Conservation (phyloP, 2,113 vertebrate species). For the Scomber japonicus region DNA sequence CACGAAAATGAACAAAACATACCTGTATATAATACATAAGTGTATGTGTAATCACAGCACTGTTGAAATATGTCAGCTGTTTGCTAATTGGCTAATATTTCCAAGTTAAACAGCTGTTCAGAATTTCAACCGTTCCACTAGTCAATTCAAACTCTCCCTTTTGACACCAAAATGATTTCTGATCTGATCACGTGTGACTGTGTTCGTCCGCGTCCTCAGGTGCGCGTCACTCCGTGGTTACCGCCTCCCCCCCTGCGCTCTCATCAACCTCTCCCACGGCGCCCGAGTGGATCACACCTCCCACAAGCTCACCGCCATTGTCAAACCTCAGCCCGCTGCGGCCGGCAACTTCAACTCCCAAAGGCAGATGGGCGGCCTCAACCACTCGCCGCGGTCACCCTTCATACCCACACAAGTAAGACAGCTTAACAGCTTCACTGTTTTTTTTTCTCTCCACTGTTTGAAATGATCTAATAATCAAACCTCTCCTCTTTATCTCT, state of each 20-base stretch:
- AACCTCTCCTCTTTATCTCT: neutral
- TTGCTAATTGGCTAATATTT: too few relatives aligned
- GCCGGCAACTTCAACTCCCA: constrained; percentile 66
- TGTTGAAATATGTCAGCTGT: too few relatives aligned
- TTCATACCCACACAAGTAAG: constrained; percentile 92
- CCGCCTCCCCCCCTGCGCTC: constrained; percentile 94
- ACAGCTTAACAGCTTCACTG: constrained; percentile 6
- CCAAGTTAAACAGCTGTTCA: neutral
- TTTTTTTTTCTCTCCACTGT: neutral
- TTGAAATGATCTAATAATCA: neutral
- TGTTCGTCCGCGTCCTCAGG: constrained; percentile 72
- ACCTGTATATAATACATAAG: too few relatives aligned
- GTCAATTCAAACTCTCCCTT: neutral
- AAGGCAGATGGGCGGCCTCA: constrained; percentile 87
- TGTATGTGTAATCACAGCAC: too few relatives aligned
- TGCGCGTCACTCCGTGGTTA: constrained; percentile 90
- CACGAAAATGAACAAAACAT: too few relatives aligned
- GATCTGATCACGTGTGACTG: neutral
- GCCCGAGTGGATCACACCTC: constrained; percentile 88
- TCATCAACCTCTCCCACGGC: constrained; percentile 95
- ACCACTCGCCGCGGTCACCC: constrained; percentile 94
- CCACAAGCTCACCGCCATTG: constrained; percentile 93
- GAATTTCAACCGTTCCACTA: too few relatives aligned
- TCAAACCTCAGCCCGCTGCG: constrained; percentile 92
- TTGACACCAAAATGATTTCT: neutral